phyloP scores from a whole-genome alignment of 2,888 invertebrate genomes.

The Halocaridina rubra region DNA sequence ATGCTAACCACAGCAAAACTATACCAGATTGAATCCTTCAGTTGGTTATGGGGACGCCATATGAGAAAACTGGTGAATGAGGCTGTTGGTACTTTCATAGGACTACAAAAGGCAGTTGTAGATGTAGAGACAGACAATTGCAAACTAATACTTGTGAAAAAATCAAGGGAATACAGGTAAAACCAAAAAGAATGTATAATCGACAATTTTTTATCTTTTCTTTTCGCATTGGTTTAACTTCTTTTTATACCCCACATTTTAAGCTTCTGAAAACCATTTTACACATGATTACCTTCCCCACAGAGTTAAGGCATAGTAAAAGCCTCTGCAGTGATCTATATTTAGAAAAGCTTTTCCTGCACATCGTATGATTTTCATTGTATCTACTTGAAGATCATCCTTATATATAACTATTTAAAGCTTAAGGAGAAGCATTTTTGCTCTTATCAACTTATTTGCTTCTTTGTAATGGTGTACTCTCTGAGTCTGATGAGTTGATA shows the following conservation, averaged over 20 bases:
- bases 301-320: too few relatives aligned
- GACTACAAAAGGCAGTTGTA: constrained; percentile 25
- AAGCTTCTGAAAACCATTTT: too few relatives aligned
- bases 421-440: neutral
- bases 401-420: too few relatives aligned
- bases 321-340: too few relatives aligned
- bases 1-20: neutral
- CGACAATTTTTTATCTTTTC: too few relatives aligned
- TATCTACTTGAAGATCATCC: too few relatives aligned
- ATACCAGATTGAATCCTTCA: constrained; percentile 33
- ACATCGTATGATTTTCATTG: too few relatives aligned
- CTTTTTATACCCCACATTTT: too few relatives aligned
- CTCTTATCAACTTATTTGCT: neutral
- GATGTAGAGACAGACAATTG: constrained; percentile 16
- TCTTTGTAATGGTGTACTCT: neutral
- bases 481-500: neutral
- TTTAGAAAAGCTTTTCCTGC: too few relatives aligned
- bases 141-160: constrained; percentile 42
- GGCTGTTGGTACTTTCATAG: constrained; percentile 45
- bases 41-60: constrained; percentile 46
- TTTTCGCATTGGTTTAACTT: too few relatives aligned
- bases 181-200: too few relatives aligned
- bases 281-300: too few relatives aligned
- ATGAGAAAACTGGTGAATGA: constrained; percentile 55
- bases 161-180: constrained; percentile 58